Base-by-base conservation (phyloP, 2,113 vertebrate species). In the Vulpes vulpes region DNA sequence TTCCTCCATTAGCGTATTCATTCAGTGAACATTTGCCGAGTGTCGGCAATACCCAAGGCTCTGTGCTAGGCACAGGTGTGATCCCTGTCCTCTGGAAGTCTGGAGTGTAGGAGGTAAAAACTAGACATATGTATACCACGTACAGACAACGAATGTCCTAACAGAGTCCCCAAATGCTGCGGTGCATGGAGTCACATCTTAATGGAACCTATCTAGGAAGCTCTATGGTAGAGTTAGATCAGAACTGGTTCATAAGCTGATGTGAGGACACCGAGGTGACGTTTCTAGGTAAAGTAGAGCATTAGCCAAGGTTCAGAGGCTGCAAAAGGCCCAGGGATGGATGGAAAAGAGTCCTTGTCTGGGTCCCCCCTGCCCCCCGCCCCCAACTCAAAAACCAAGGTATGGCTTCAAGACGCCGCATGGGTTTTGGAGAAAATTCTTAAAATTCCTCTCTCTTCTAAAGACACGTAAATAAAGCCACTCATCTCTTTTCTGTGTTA, bases 391-490 rank as follows among this genome's bases (percentile, higher is more conserved):
- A 83, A 67, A 69, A 17, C 43, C 53, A 76, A 84, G 25, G 22
- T 20, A 2, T 51, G 51, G 43, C 17, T 83, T 83, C n/a, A 69
- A 93, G 55, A 79, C 14, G 3, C 12, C n/a, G 59, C 2, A 11
- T 9, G 35, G 4, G 4, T 69, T 93, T 94, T 81, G 9, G 35
- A 89, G 53, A 57, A 83, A 93, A 19, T 27, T 59, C 35, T 43
- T 92, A 78, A 78, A 51, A 51, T 30, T 30, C 3, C 14, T 78
- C 2, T 17, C 5, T 55, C 51, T 74, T 83, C 14, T 89, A 79
- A 91, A 76, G n/a, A 69, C 25, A 3, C 8, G 35, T 85, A 80
- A 89, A 74, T 79, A 89, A 94, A 97, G 27, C 43, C 32, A 87
- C 10, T 32, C 32, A 16, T 59, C 32, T 59, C 87, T 74, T 92